These are phyloP conservation scores for Mionectes olivaceus DNA, from an alignment of 2,797 vertebrate genomes.

Conservation along the genomic window DNA sequence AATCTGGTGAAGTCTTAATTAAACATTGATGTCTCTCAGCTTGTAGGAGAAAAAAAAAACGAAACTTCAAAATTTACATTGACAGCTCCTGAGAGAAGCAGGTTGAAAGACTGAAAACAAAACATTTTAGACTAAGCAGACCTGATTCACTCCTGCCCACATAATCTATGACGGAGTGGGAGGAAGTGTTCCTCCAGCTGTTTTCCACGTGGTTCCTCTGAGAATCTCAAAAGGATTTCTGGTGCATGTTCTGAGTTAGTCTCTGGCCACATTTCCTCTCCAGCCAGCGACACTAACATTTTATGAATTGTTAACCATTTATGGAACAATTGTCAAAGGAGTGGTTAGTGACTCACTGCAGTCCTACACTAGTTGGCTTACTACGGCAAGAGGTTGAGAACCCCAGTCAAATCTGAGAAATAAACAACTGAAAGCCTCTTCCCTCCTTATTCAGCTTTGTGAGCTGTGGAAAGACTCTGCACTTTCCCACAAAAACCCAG, in stretches of 20 bases:
- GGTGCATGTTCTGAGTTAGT: background rate
- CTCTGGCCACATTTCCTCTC: background rate
- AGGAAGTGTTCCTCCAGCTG: background rate
- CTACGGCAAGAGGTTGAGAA: background rate
- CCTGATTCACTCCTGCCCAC: background rate
- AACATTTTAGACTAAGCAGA: background rate
- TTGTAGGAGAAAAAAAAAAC: background rate
- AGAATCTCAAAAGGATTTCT: background rate
- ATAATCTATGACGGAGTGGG: background rate
- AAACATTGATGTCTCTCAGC: background rate
- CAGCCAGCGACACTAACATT: background rate
- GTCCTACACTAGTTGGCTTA: background rate
- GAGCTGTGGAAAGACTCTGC: background rate
- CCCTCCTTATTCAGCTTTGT: background rate
- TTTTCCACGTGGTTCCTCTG: constrained; percentile 2
- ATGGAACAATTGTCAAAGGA: background rate
- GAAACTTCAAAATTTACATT: background rate
- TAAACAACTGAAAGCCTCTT: background rate
- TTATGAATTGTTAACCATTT: constrained; percentile 28
- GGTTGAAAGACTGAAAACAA: background rate
- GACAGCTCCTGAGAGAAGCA: background rate
- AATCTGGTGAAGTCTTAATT: background rate
- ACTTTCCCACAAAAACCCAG: background rate
- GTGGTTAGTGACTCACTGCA: background rate
- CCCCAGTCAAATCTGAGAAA: background rate